These are phyloP conservation scores for Hipparchia sbordonii DNA, from an alignment of 2,888 invertebrate genomes.

Conservation along the genomic window DNA sequence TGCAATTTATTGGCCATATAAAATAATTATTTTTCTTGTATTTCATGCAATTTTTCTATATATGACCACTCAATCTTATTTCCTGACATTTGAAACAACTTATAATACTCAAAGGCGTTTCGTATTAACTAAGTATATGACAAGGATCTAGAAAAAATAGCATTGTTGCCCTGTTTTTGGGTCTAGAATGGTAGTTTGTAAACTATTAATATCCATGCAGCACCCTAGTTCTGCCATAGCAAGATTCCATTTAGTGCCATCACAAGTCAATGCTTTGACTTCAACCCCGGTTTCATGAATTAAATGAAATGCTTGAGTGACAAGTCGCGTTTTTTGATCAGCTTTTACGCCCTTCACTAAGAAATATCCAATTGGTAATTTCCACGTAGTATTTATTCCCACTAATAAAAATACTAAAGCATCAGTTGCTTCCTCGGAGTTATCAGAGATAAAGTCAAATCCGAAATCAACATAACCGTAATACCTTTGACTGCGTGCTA, in stretches of 20 bases:
- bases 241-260: not conserved
- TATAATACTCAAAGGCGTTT: not conserved
- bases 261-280: not conserved
- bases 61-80: not conserved
- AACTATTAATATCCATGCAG: not conserved
- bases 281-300: not conserved
- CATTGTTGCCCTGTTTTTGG: not conserved
- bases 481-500: not conserved
- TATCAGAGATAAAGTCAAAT: not conserved
- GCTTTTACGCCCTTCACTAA: not conserved
- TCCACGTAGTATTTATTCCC: not conserved
- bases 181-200: not conserved
- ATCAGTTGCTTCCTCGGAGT: not conserved
- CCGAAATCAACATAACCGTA: not conserved
- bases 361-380: not conserved
- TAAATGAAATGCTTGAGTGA: not conserved
- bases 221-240: not conserved
- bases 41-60: not conserved
- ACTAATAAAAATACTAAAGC: not conserved
- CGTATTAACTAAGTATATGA: not conserved
- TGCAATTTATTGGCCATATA: not conserved
- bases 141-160: not conserved
- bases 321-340: not conserved
- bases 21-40: not conserved
- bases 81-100: not conserved